Evolutionary conservation across 2,797 vertebrate genomes (phyloP), one percentile per base, ranked within the genome.

Genomic region (Clarias pachynema): DNA sequence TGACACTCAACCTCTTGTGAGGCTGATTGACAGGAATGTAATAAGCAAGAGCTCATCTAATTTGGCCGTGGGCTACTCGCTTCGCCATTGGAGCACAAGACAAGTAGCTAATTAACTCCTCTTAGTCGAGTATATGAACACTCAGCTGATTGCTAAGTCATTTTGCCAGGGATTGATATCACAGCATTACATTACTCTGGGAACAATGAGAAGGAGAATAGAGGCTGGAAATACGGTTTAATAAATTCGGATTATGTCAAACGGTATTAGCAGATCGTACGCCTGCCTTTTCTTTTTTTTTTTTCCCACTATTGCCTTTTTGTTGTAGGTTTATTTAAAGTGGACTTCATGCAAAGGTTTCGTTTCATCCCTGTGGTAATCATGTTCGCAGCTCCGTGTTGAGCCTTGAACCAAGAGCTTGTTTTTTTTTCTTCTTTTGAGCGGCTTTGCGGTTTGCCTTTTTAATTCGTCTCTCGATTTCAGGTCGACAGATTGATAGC

Each of bases 31-130:
- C 93, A 94, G 92, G 91, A 93, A 93, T 92, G 91, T 95, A 94
- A 95, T 94, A 95, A 94, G 91, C 91, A 91, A 90, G 91, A 91
- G 91, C 91, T 93, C 91, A 91, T 95, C 94, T 93, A 91, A 93
- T 94, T 93, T 92, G 93, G 93, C 93, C 91, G 89, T 91, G 91
- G 94, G 93, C 93, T 93, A 90, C 91, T 90, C 89, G 90, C 91
- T 91, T 91, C 89, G 86, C 90, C 87, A 88, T 87, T 89, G 85
- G 86, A 92, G 89, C 88, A 91, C 91, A 82, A 93, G 93, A 91
- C 92, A 91, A 91, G 92, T 91, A 91, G 93, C 92, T 94, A 94
- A 94, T 95, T 93, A 94, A 93, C 91, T 79, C 90, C 83, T 84
- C 40, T 89, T 89, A 91, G 89, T 93, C 78, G 81, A 90, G 89